Base-by-base conservation (phyloP, 2,113 vertebrate genomes). In the Chaetura pelagica region DNA sequence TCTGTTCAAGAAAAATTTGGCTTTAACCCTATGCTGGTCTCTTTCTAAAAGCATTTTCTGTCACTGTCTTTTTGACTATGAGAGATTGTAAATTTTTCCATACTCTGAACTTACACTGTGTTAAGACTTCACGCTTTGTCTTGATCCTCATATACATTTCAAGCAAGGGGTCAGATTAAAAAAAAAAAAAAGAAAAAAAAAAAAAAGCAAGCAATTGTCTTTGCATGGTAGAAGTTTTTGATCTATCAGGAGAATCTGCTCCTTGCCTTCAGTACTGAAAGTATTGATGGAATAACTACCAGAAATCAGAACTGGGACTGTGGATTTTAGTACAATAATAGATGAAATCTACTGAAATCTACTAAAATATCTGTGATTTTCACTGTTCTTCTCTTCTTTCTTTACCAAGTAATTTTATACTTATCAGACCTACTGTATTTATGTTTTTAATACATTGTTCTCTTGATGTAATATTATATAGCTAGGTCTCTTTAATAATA, bases 1-100 rank as follows among this genome's bases (percentile, higher is more conserved):
- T 99, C 98, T 99, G 98, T 98, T 98, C 98, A 98, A 98, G 98
- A 97, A 98, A 97, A 98, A 98, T 90, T 97, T 98, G 97, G 96
- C 98, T 98, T 98, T 98, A 98, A 98, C 98, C 98, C 98, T 98
- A 94, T 98, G 90, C 94, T 97, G 84, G 95, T 97, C 97, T 97
- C 96, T 96, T 87, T 69, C 90, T 98, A 95, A 97, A 97, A 95
- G 72, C 86, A 73, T 95, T 97, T 90, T 79, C 89, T 97, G 94
- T 94, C 63, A 83, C 80, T 96, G 87, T 49, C 89, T 89, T 97
- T 95, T 96, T 68, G 91, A 48, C 87, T 73, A 15, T 46, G 58
- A 17, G 75, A 79, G 66, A 32, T 74, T n/a, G 49, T 80, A 90
- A 92, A 76, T 85, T 54, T 75, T 42, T 96, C 69, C 92, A 93